phyloP scores from a whole-genome alignment of 2,888 invertebrate genomes.

The Xanthia togata region DNA sequence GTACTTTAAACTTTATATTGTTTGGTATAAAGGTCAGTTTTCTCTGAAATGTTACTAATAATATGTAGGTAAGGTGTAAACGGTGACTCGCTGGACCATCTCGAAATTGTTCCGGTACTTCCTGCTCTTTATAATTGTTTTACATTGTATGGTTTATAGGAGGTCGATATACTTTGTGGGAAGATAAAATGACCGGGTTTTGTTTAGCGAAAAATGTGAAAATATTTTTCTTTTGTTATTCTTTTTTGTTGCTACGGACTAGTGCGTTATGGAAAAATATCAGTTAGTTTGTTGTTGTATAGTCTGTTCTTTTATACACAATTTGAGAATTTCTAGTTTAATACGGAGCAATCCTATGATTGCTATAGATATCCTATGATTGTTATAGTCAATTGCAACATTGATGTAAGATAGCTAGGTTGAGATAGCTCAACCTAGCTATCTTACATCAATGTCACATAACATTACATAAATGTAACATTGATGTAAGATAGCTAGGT shows the following conservation, averaged over 20 bases:
- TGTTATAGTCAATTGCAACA: too few species aligned
- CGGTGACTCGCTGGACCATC: conserved; percentile 81
- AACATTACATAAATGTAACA: too few species aligned
- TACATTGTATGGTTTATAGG: conserved; percentile 66
- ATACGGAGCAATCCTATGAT: neutral
- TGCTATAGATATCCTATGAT: too few species aligned
- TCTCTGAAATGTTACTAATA: conserved; percentile 9
- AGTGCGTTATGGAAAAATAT: conserved; percentile 33
- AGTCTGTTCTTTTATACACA: neutral
- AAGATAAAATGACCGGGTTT: conserved; percentile 64
- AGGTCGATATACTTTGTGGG: conserved; percentile 72
- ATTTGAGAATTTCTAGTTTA: conserved; percentile 14
- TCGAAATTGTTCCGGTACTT: conserved; percentile 79
- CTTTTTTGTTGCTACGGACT: conserved; percentile 51
- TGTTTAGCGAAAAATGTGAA: conserved; percentile 62
- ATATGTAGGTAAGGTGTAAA: conserved; percentile 57
- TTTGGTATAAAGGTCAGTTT: conserved; percentile 49
- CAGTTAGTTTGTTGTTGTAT: neutral
- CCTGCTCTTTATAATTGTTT: conserved; percentile 76
- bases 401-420: too few species aligned
- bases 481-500: too few species aligned
- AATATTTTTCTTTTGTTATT: conserved; percentile 60
- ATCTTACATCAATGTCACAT: too few species aligned
- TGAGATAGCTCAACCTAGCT: too few species aligned
- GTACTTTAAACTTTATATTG: conserved; percentile 17